phyloP scores from a whole-genome alignment of 2,888 invertebrate species.

The Hirudinaria manillensis region DNA sequence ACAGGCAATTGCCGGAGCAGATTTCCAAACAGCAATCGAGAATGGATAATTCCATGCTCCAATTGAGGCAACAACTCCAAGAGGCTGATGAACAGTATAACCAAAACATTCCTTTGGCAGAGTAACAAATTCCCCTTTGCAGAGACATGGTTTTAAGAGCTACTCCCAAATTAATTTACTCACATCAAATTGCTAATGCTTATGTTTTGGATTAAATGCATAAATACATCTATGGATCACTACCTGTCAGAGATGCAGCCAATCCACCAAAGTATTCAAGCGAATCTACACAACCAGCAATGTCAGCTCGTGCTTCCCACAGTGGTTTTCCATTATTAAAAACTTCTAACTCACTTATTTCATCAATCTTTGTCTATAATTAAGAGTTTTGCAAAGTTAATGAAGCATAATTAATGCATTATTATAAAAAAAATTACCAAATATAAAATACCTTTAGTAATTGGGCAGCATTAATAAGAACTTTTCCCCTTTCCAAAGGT shows the following conservation, averaged over 20 bases:
- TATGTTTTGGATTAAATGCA: not conserved
- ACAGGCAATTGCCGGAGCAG: constrained; percentile 58
- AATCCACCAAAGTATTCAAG: constrained; percentile 59
- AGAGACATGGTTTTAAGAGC: not conserved
- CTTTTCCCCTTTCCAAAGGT: constrained; percentile 55
- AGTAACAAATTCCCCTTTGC: constrained; percentile 55
- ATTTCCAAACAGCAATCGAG: constrained; percentile 57
- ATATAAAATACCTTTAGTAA: constrained; percentile 49
- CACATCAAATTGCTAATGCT: not conserved
- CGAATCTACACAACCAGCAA: constrained; percentile 58
- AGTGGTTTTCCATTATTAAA: constrained; percentile 60
- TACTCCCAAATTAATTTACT: not conserved
- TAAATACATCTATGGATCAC: not conserved
- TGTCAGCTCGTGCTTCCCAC: constrained; percentile 59
- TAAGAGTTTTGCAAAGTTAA: constrained; percentile 15
- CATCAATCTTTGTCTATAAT: constrained; percentile 49
- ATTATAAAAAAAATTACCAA: not conserved
- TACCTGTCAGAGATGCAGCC: constrained; percentile 53
- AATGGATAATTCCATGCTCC: constrained; percentile 63
- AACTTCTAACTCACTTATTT: constrained; percentile 49
- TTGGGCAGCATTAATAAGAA: constrained; percentile 52
- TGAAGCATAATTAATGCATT: not conserved
- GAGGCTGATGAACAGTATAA: constrained; percentile 57
- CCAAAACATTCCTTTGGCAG: constrained; percentile 56
- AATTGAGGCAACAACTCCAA: constrained; percentile 59